phyloP scores from a whole-genome alignment of 2,888 invertebrate species.

The Meteorus colon region DNA sequence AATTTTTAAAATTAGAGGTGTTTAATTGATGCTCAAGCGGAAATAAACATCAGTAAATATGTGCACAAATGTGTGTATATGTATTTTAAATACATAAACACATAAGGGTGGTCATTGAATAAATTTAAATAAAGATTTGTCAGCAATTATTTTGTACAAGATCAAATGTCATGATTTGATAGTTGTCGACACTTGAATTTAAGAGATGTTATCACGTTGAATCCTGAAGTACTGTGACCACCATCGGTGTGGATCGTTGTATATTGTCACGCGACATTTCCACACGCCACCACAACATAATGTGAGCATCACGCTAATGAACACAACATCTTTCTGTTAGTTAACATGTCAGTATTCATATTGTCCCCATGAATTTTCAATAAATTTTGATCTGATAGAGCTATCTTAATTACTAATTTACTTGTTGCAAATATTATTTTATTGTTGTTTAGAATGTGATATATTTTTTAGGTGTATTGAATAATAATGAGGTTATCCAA shows the following conservation, averaged over 20 bases:
- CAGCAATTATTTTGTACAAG: slow-evolving; percentile 43
- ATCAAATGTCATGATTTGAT: slow-evolving; percentile 43
- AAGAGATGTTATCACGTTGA: slow-evolving; percentile 38
- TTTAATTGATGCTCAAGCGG: slow-evolving; percentile 20
- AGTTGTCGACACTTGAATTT: slow-evolving; percentile 40
- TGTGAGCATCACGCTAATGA: slow-evolving; percentile 34
- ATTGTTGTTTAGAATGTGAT: no score
- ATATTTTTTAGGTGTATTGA: no score
- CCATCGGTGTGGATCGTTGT: slow-evolving; percentile 21
- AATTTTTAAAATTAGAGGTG: neutral
- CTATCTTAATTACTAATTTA: neutral
- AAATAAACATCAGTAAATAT: slow-evolving; percentile 25
- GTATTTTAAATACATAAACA: slow-evolving; percentile 2
- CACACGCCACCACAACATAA: slow-evolving; percentile 38
- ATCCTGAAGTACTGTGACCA: slow-evolving; percentile 45
- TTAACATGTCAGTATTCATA: slow-evolving; percentile 12
- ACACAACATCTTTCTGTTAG: slow-evolving; percentile 24
- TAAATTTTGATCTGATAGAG: slow-evolving; percentile 15
- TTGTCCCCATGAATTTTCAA: neutral
- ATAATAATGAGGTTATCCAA: no score
- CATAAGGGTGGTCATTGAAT: slow-evolving; percentile 24
- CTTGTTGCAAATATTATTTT: neutral
- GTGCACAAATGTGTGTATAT: neutral
- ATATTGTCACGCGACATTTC: slow-evolving; percentile 41
- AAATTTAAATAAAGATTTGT: slow-evolving; percentile 45